Evolutionary conservation across 2,113 vertebrate species (phyloP).

Genomic region (Myocastor coypus): DNA sequence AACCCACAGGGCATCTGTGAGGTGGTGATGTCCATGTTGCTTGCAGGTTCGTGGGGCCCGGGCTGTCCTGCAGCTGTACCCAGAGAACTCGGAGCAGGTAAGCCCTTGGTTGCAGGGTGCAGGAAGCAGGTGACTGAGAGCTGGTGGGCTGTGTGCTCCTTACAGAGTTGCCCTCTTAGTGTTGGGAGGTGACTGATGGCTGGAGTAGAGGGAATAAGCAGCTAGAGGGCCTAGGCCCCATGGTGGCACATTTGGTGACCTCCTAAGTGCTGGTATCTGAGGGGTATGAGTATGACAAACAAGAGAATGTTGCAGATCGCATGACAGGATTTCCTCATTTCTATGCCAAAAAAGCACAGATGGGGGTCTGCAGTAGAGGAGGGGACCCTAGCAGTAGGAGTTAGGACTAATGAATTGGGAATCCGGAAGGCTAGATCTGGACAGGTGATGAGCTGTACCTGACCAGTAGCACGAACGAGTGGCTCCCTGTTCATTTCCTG

Average conservation of each 20-base stretch:
- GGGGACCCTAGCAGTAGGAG: no score
- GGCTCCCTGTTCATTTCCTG: background rate
- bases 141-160: background rate
- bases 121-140: background rate
- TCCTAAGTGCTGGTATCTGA: background rate
- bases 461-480: background rate
- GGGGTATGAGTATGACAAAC: background rate
- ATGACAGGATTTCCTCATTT: background rate
- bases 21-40: background rate
- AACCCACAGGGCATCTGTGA: background rate
- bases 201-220: background rate
- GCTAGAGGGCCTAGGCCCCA: background rate
- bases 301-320: background rate
- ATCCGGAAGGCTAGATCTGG: background rate
- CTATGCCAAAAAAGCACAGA: no score
- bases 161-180: background rate
- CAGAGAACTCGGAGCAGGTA: slow-evolving; percentile 97
- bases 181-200: background rate
- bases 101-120: background rate
- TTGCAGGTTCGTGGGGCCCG: slow-evolving; percentile 92
- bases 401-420: background rate
- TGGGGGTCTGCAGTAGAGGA: background rate
- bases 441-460: background rate
- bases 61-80: slow-evolving; percentile 97
- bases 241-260: background rate